Evolutionary conservation across 92 coral and sea anemone species (phyloP).

Genomic region (Metridium senile): DNA sequence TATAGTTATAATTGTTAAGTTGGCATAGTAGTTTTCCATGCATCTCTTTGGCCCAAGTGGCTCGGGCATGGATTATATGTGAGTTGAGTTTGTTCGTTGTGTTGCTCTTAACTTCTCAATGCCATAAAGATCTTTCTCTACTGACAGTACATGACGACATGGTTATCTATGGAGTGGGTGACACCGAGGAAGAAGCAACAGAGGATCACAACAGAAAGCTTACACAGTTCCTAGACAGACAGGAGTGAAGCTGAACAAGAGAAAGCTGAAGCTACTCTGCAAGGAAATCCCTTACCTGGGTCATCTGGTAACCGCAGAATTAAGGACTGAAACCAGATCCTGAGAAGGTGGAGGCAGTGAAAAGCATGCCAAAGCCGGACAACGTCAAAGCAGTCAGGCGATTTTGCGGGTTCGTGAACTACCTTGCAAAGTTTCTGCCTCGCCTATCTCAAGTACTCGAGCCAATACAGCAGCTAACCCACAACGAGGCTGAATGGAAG

Average conservation of each 20-base stretch:
- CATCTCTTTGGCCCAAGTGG: too few relatives aligned
- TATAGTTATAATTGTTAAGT: too few relatives aligned
- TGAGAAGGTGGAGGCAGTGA: slow-evolving; percentile 30
- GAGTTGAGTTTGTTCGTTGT: too few relatives aligned
- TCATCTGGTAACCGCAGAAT: slow-evolving; percentile 21
- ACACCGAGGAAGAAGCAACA: slow-evolving; percentile 17
- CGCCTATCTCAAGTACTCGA: slow-evolving; percentile 29
- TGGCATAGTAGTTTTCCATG: too few relatives aligned
- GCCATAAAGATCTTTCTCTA: too few relatives aligned
- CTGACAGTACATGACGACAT: slow-evolving; percentile 1
- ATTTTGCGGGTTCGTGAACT: slow-evolving; percentile 58
- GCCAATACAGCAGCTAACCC: slow-evolving; percentile 44
- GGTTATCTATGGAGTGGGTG: slow-evolving; percentile 23
- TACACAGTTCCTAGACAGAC: background rate
- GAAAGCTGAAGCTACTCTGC: slow-evolving; percentile 21
- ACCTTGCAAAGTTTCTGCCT: slow-evolving; percentile 54
- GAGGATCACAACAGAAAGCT: slow-evolving; percentile 1
- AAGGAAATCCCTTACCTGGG: slow-evolving; percentile 28
- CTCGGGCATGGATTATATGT: too few relatives aligned
- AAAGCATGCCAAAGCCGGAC: slow-evolving; percentile 37
- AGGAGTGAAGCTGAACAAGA: slow-evolving; percentile 27
- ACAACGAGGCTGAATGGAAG: slow-evolving; percentile 32
- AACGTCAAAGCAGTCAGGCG: slow-evolving; percentile 44
- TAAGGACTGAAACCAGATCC: slow-evolving; percentile 39
- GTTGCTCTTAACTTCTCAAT: too few relatives aligned